Conservation (phyloP, 2,888 invertebrate species). For the Drosophila limbata region DNA sequence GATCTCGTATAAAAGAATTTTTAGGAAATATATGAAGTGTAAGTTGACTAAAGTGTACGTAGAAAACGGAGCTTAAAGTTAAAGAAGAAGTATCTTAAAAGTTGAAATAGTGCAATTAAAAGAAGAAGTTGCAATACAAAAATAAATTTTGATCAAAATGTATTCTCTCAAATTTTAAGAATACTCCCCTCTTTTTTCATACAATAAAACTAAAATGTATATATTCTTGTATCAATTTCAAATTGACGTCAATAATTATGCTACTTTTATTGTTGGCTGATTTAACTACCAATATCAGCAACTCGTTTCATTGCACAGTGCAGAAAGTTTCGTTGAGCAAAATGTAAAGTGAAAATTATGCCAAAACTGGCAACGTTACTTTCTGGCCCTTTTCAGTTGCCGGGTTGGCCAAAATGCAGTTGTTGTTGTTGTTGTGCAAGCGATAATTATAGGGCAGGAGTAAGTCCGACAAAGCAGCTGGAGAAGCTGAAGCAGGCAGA, state of each 20-base stretch:
- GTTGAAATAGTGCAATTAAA: too few relatives aligned
- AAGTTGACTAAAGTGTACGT: too few relatives aligned
- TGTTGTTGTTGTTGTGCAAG: conserved; percentile 32
- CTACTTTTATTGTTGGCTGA: conserved; percentile 1
- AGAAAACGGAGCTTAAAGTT: too few relatives aligned
- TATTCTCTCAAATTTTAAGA: too few relatives aligned
- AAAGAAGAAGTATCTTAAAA: neutral
- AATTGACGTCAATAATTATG: neutral
- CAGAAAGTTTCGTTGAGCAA: conserved; percentile 9
- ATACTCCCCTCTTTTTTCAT: too few relatives aligned
- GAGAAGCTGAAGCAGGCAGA: neutral
- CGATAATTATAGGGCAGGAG: conserved; percentile 51
- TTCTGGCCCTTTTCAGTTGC: conserved; percentile 49
- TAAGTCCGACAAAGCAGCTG: neutral
- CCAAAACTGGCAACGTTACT: conserved; percentile 29
- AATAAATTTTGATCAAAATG: too few relatives aligned
- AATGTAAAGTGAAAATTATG: conserved; percentile 43
- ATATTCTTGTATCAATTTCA: neutral
- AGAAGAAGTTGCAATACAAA: too few relatives aligned
- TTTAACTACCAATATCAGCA: neutral
- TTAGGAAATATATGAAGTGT: too few relatives aligned
- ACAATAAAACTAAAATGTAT: too few relatives aligned
- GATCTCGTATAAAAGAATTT: too few relatives aligned
- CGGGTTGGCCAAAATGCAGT: conserved; percentile 2
- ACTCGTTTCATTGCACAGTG: neutral